These are phyloP conservation scores for Lycaena phlaeas DNA, from an alignment of 2,888 invertebrate genomes.

Conservation along the genomic window DNA sequence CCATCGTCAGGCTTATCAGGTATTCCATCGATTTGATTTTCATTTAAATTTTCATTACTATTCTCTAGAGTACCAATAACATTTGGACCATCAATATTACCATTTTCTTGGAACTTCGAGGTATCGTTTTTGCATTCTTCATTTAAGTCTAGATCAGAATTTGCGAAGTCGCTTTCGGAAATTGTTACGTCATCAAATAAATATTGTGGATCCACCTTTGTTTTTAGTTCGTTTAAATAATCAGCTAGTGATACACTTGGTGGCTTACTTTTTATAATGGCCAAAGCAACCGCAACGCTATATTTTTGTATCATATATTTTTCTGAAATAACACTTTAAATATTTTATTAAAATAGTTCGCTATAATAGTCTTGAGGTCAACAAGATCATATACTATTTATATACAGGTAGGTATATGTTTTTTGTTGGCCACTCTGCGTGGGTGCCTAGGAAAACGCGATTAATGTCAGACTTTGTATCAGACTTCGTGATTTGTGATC, in stretches of 20 bases:
- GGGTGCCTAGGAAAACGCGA: too few relatives aligned
- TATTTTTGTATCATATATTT: slow-evolving; percentile 18
- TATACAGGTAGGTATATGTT: too few relatives aligned
- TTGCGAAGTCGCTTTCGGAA: slow-evolving; percentile 9
- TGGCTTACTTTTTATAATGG: slow-evolving; percentile 19
- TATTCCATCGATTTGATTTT: background rate
- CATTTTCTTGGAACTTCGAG: too few relatives aligned
- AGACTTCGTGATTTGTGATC: too few relatives aligned
- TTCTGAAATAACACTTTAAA: slow-evolving; percentile 11
- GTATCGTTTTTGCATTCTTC: slow-evolving; percentile 11
- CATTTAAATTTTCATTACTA: background rate
- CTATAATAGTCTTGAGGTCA: too few relatives aligned
- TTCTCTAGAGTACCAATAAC: background rate
- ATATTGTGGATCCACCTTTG: slow-evolving; percentile 8
- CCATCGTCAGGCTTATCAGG: background rate
- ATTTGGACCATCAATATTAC: too few relatives aligned
- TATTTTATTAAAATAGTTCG: background rate
- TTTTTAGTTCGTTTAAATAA: slow-evolving; percentile 15
- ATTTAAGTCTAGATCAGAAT: slow-evolving; percentile 9
- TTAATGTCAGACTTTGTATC: too few relatives aligned
- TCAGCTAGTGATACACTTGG: slow-evolving; percentile 8
- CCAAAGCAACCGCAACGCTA: slow-evolving; percentile 18
- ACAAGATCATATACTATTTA: too few relatives aligned
- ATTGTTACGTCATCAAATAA: slow-evolving; percentile 14
- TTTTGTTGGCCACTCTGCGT: too few relatives aligned